phyloP scores from a whole-genome alignment of 1,140 invertebrate genomes.

The Episyrphus balteatus region DNA sequence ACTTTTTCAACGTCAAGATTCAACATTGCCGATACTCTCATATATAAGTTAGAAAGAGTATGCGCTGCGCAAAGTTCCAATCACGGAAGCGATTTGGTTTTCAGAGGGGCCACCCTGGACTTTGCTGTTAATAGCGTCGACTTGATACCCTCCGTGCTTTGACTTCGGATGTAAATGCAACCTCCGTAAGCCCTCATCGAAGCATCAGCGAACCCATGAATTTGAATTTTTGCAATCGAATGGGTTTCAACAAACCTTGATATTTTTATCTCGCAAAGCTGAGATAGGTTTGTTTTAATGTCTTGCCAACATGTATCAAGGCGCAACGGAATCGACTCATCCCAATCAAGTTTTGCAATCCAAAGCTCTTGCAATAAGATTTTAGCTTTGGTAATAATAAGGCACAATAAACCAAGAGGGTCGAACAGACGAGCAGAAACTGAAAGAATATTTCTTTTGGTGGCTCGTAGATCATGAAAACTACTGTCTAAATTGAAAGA shows the following conservation, averaged over 20 bases:
- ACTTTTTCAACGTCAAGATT: neutral
- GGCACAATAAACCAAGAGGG: conserved; percentile 28
- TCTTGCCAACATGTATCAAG: conserved; percentile 11
- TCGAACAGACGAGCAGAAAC: conserved; percentile 17
- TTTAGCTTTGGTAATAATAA: conserved; percentile 26
- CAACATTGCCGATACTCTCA: conserved; percentile 2
- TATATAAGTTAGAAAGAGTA: conserved; percentile 1
- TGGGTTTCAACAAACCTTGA: neutral
- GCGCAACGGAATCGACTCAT: conserved; percentile 12
- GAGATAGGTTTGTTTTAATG: neutral
- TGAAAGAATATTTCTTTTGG: conserved; percentile 22
- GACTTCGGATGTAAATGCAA: neutral
- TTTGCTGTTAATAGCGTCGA: conserved; percentile 10
- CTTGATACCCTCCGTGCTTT: neutral
- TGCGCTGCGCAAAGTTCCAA: conserved; percentile 18
- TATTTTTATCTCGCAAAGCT: neutral
- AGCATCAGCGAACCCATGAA: neutral
- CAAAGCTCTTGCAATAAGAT: conserved; percentile 34
- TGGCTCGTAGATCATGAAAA: conserved; percentile 8
- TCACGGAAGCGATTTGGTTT: conserved; percentile 15
- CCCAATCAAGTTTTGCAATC: conserved; percentile 24
- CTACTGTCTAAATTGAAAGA: conserved; percentile 8
- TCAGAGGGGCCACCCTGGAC: conserved; percentile 18
- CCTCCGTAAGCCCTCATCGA: neutral
- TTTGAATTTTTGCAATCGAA: neutral